These are phyloP conservation scores for Tenthredo mesomela DNA, from an alignment of 2,888 invertebrate genomes.

Conservation along the genomic window DNA sequence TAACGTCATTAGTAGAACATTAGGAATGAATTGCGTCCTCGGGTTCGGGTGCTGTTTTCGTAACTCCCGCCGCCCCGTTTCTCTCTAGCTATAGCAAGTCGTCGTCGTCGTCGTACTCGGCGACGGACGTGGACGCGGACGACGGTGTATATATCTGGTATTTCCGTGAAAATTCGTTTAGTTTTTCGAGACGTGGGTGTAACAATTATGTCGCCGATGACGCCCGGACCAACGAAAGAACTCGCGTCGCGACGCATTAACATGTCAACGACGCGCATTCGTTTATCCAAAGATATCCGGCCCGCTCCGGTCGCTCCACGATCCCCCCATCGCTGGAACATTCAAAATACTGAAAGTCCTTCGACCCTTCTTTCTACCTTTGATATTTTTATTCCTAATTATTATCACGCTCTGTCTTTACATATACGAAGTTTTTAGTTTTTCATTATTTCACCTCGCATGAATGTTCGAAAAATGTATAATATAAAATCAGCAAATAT, in stretches of 20 bases:
- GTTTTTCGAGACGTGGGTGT: conserved; percentile 15
- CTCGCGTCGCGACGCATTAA: conserved; percentile 62
- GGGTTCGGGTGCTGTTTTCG: conserved; percentile 20
- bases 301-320: conserved; percentile 45
- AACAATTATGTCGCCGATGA: conserved; percentile 53
- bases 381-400: neutral
- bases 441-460: neutral
- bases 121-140: neutral
- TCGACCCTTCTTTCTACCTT: conserved; percentile 10
- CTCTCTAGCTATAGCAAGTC: neutral
- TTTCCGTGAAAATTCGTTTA: conserved; percentile 40
- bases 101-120: neutral
- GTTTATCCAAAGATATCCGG: conserved; percentile 63
- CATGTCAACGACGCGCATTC: conserved; percentile 63
- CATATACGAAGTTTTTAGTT: too few species aligned
- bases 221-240: conserved; percentile 54
- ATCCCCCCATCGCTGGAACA: neutral
- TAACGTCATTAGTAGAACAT: conserved; percentile 53
- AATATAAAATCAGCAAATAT: neutral
- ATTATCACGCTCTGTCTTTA: too few species aligned
- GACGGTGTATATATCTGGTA: conserved; percentile 20
- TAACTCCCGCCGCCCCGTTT: conserved; percentile 4
- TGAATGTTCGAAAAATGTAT: neutral
- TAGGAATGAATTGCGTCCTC: conserved; percentile 50
- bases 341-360: conserved; percentile 9